These are phyloP conservation scores for Brachypodius melanocephalos DNA, from an alignment of 2,113 vertebrate genomes.

Conservation along the genomic window DNA sequence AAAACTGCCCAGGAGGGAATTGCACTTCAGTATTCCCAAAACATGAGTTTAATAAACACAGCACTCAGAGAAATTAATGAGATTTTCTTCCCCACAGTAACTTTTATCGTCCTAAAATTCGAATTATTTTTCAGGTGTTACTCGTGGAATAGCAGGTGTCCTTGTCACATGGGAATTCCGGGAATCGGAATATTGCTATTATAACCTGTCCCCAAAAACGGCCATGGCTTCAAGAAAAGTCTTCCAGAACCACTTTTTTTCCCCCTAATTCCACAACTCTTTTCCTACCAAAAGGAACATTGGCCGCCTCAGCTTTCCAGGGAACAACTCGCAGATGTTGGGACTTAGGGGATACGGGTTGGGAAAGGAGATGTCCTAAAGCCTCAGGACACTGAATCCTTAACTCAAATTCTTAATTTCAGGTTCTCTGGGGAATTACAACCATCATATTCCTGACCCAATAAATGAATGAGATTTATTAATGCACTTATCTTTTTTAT, in stretches of 20 bases:
- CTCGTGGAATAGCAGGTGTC: neutral
- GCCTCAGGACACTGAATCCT: neutral
- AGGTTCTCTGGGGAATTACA: neutral
- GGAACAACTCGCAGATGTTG: neutral
- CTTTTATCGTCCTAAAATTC: neutral
- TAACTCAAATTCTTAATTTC: neutral
- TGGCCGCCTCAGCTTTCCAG: neutral
- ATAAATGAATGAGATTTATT: neutral
- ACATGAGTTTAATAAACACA: neutral
- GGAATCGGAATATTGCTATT: no score
- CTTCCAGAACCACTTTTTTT: neutral
- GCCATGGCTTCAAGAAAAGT: neutral
- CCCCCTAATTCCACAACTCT: neutral
- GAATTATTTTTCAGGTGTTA: neutral
- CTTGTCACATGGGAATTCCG: no score
- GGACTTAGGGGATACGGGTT: neutral
- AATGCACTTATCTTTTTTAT: neutral
- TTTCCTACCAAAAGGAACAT: neutral
- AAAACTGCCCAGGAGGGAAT: neutral
- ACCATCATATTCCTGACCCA: neutral
- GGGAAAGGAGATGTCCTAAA: neutral
- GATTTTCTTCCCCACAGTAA: no score
- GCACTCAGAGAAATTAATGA: accelerated
- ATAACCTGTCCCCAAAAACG: accelerated
- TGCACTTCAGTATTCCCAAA: neutral